Base-by-base conservation (phyloP, 2,888 invertebrate genomes). In the Catocala sponsa region DNA sequence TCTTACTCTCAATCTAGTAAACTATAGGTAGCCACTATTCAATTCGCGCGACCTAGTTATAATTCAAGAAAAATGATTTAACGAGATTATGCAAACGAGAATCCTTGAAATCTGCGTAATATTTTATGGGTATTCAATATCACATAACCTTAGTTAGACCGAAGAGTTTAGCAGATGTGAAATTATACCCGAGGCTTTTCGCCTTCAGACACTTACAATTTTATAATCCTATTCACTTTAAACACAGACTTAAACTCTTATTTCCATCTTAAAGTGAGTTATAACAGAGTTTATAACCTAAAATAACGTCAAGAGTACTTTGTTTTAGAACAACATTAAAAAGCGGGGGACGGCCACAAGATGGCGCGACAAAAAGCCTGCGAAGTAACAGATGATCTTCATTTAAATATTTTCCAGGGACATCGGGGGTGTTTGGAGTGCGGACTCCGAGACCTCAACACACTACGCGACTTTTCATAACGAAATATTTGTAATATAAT, bases 311-410 rank as follows among this genome's bases (percentile, higher is more conserved):
- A 64, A 69, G 63, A 72, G 63, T 63, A 63, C 61, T 66, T 67
- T 65, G 67, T 74, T 69, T 76, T 74, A 76, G 61, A 69, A 66
- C 75, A 71, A 69, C 76, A 69, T 76, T 78, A 76, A 65, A 69
- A 59, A 59, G 58, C 57, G 65, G 76, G 72, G 62, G 66, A 58
- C 72, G 51, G 54, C 58, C 63, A 13, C 63, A 78, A 72, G 78
- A 76, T 53, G 73, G 76, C 76, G 76, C 43, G 59, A 59, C 76
- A 78, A 78, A 78, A 80, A 78, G 71, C 78, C 68, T 72, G 73
- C 63, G 65, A 65, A 82, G 83, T 79, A 79, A 81, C 82, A 81
- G 82, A 81, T 83, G 82, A 82, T 82, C 83, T 80, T 83, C 82
- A 82, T 82, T 83, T 83, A 78, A 83, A 82, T 82, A 82, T 76